Evolutionary conservation across 2,888 invertebrate species (phyloP), one percentile per base, ranked within the genome.

Genomic region (Agrilus cyanescens): DNA sequence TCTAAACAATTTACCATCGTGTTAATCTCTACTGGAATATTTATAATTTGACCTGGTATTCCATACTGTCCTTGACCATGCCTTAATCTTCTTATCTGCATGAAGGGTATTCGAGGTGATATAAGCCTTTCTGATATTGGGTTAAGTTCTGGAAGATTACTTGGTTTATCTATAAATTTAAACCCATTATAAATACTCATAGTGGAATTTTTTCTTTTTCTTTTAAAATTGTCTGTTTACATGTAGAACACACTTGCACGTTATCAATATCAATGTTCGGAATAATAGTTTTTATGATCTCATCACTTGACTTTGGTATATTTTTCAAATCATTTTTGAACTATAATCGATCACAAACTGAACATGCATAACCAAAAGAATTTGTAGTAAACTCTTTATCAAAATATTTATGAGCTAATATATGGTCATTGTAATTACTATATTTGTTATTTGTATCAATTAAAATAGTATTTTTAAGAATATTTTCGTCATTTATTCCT

Each of bases 31-130:
- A n/a, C n/a, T 32, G 57, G 56, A 25, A 58, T 52, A 50, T 58
- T 58, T 10, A 57, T 57, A 2, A 57, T 43, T 35, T 57, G 58
- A 6, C 55, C 56, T 16, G 46, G 43, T 12, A 56, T 54, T 37
- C 52, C 54, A 35, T 46, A 52, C 38, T 52, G 52, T 14, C 53
- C 55, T 40, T 56, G 36, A 39, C 52, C 50, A 49, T 58, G 50
- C 34, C 55, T 45, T 18, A 57, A 41, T 25, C 53, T 43, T 30
- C 55, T 36, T 25, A 56, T 52, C 37, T 51, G 51, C 53, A 54
- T 53, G 41, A 55, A 56, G 40, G 52, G 55, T 35, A 53, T 29
- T 7, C 53, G 38, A 12, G 55, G 56, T 7, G 51, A 53, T 48
- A 58, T 50, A 2, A 57, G 38, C 41, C 54, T 39, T 47, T 54